Evolutionary conservation across 2,888 invertebrate species (phyloP).

Genomic region (Clanis bilineata): DNA sequence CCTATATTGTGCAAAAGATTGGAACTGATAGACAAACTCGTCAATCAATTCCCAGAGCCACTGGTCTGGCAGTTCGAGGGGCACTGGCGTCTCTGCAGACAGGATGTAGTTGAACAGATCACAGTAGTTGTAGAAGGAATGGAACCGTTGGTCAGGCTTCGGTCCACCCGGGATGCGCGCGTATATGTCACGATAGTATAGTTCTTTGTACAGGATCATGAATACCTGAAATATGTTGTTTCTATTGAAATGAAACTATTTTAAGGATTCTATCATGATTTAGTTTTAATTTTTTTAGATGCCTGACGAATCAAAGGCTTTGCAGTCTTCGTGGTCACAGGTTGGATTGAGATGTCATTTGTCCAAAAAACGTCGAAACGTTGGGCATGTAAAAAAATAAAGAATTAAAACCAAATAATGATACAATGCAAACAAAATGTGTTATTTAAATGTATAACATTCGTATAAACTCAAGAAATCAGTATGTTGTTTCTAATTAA

Average conservation of each 20-base stretch:
- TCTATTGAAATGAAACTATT: not conserved
- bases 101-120: slow-evolving; percentile 98
- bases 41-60: slow-evolving; percentile 99
- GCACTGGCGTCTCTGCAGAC: slow-evolving; percentile 93
- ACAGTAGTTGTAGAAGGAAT: slow-evolving; percentile 99
- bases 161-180: slow-evolving; percentile 95
- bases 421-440: no score
- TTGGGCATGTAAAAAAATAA: no score
- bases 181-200: slow-evolving; percentile 98
- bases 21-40: slow-evolving; percentile 99
- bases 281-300: no score
- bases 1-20: slow-evolving; percentile 93
- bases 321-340: no score
- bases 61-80: slow-evolving; percentile 96
- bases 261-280: no score
- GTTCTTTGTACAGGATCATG: slow-evolving; percentile 97
- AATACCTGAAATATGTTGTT: slow-evolving; percentile 84
- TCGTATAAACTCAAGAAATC: no score
- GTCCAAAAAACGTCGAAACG: no score
- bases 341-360: no score
- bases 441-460: no score
- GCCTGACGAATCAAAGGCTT: no score
- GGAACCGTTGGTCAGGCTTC: slow-evolving; percentile 94
- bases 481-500: no score
- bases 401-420: no score